Evolutionary conservation across 2,888 invertebrate species (phyloP), one percentile per base, ranked within the genome.

Genomic region (Plagodis pulveraria): DNA sequence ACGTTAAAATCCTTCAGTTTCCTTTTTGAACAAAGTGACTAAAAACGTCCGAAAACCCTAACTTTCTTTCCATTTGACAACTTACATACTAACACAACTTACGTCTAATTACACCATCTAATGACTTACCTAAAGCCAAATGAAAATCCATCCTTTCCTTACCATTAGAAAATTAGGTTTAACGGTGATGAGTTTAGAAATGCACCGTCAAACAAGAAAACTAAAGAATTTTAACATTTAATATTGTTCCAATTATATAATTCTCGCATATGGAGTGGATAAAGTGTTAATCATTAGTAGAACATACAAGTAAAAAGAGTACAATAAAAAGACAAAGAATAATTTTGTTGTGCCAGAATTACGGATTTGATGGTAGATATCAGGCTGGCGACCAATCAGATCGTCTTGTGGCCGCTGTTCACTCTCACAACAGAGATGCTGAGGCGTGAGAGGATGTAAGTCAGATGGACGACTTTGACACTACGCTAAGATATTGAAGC

Each of bases 21-120:
- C n/a, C 5, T 6, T 34, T 1, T 35, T 0, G 11, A 9, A 6
- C 6, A 50, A 5, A 2, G 7, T 42, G 34, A 32, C 33, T 12
- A 22, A 41, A 50, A 35, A 44, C 43, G n/a, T 38, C 45, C 52
- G 8, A 38, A 6, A 52, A 45, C 45, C 52, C 44, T 52, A 45
- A 52, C 52, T 44, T 12, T 52, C 52, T 52, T 45, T 45, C 36
- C 44, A 38, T 52, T 52, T 52, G 52, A 33, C 52, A 36, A 38
- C 52, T 52, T 52, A 52, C 32, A 38, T 8, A 50, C 50, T 42
- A 35, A n/a, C 34, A 7, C 35, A 50, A 50, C n/a, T 2, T 36
- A 40, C 40, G 10, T 10, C 40, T 10, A 6, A 36, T 36, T 9
- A 36, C 40, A 10, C 5, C 10, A 36, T 12, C 41, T 41, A 40